These are phyloP conservation scores for Tamandua tetradactyla DNA, from an alignment of 2,797 vertebrate genomes.

Conservation along the genomic window DNA sequence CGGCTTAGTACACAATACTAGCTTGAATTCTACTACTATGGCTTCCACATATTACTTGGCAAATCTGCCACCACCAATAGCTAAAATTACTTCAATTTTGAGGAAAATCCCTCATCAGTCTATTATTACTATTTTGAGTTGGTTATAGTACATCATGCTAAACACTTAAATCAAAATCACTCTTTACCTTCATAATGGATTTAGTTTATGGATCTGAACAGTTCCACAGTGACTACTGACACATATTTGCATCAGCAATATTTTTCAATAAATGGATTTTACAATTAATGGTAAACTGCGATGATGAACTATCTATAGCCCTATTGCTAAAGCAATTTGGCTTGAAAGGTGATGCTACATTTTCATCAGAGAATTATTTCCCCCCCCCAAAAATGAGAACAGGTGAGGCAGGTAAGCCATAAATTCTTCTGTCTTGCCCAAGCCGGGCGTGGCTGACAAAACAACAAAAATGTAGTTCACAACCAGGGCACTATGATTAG, in stretches of 20 bases:
- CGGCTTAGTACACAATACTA: background rate
- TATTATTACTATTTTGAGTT: background rate
- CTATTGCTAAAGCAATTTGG: conserved; percentile 1
- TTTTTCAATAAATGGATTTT: conserved; percentile 22
- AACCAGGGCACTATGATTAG: background rate
- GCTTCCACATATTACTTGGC: background rate
- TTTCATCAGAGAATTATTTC: background rate
- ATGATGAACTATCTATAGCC: background rate
- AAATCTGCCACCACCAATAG: background rate
- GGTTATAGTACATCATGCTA: background rate
- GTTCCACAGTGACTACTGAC: background rate
- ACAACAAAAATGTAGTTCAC: background rate
- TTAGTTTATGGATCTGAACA: background rate
- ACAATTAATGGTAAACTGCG: background rate
- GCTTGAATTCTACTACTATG: background rate
- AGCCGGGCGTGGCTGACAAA: background rate
- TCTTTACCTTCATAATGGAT: background rate
- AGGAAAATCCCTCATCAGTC: background rate
- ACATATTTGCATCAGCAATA: background rate
- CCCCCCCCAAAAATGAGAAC: conserved; percentile 20
- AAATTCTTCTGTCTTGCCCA: background rate
- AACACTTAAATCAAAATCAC: conserved; percentile 23
- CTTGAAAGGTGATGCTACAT: background rate
- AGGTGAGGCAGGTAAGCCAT: background rate
- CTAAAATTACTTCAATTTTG: background rate